These are phyloP conservation scores for Phacellophora camtschatica DNA, from an alignment of 30 jellyfish, hydroid and myxozoan genomes.

Conservation along the genomic window DNA sequence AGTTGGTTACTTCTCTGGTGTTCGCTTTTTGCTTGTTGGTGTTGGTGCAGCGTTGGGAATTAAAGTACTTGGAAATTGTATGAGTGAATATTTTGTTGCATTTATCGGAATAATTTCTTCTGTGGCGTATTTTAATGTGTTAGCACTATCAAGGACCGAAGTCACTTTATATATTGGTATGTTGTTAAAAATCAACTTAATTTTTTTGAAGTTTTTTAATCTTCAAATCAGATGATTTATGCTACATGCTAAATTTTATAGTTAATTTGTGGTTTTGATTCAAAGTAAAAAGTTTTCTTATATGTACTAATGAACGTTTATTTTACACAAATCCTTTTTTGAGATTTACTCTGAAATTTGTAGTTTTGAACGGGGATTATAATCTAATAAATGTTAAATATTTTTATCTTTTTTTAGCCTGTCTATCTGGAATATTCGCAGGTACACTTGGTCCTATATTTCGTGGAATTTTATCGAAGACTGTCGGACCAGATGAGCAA, in stretches of 20 bases:
- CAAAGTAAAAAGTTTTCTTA: too few species aligned
- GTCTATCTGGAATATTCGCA: constrained; percentile 10
- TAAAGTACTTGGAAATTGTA: constrained; percentile 19
- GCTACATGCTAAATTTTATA: too few species aligned
- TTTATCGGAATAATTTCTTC: constrained; percentile 37
- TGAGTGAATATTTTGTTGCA: constrained; percentile 6
- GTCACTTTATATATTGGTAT: constrained; percentile 26
- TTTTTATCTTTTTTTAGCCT: background rate
- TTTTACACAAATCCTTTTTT: too few species aligned
- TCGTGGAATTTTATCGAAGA: constrained; percentile 69
- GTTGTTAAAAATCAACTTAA: too few species aligned
- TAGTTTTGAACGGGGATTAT: too few species aligned
- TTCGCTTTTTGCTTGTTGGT: constrained; percentile 65
- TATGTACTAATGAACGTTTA: too few species aligned
- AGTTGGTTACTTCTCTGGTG: constrained; percentile 74
- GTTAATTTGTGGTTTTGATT: too few species aligned
- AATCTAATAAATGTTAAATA: too few species aligned
- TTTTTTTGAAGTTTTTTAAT: too few species aligned
- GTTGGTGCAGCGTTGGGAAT: constrained; percentile 72
- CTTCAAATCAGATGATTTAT: too few species aligned
- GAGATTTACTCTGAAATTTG: too few species aligned
- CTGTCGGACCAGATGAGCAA: constrained; percentile 82
- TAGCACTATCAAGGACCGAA: constrained; percentile 15
- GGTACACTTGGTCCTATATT: constrained; percentile 68
- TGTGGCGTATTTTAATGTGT: constrained; percentile 19